Evolutionary conservation across 1,140 invertebrate species (phyloP), one percentile per base, ranked within the genome.

Genomic region (Diorhabda sublineata): DNA sequence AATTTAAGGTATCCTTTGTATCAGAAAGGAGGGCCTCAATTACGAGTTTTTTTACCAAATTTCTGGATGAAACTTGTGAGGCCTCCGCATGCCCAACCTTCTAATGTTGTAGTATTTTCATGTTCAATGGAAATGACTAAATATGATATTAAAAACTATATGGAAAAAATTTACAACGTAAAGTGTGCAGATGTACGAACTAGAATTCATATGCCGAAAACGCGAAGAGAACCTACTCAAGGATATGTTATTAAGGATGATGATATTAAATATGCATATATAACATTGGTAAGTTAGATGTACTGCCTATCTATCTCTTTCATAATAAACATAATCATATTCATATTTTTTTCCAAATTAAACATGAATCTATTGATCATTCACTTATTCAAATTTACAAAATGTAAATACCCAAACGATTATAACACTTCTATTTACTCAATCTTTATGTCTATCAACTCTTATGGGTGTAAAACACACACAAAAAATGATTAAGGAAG

Each of bases 81-180:
- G 62, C 88, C 91, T 3, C 74, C 79, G 4, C 76, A 85, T 52
- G 83, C 86, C 41, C 89, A 91, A 64, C 85, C 87, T 52, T 82
- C 86, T 58, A 95, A 97, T 84, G 77, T 91, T 58, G 91, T 95
- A 2, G 84, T 90, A 60, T 98, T 98, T 83, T 83, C 90, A 58
- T 91, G 92, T 72, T 95, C 95, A 4, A 90, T 92, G 81, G 89
- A 94, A 84, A 96, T 96, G 94, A 96, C 92, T 8, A 90, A 86
- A 81, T 76, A 84, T 71, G 96, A 98, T 82, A 85, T 98, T 0
- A 91, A 89, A 80, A 96, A 96, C 83, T 98, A 98, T 83, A 82
- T 98, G 66, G 90, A 96, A 79, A 97, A 98, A 82, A 97, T 98
- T 73, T 98, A 98, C 75, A 90, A 94, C 71, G 82, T 98, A 2